phyloP scores from a whole-genome alignment of 1,140 invertebrate species.

The Homalodisca vitripennis region DNA sequence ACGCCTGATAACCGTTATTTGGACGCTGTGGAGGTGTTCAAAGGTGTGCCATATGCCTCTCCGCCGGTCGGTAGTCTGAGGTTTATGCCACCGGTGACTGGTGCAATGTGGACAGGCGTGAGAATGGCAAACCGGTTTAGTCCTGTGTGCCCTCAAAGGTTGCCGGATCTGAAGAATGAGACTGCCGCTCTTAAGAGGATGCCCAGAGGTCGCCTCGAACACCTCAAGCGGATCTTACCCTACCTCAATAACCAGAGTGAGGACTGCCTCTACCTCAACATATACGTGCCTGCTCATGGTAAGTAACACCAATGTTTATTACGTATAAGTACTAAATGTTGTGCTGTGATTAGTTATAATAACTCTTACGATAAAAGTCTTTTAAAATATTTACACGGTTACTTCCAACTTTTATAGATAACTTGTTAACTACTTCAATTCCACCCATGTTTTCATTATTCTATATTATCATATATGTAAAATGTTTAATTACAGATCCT shows the following conservation, averaged over 20 bases:
- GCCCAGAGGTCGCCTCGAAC: constrained; percentile 81
- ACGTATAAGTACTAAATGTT: no score
- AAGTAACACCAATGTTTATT: no score
- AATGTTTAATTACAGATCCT: no score
- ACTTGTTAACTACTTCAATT: no score
- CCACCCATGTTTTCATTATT: no score
- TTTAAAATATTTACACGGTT: no score
- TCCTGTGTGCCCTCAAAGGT: constrained; percentile 86
- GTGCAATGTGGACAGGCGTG: constrained; percentile 83
- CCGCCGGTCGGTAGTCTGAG: constrained; percentile 83
- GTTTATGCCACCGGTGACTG: constrained; percentile 92
- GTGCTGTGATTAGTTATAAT: no score
- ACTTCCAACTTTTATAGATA: no score
- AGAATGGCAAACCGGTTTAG: constrained; percentile 81
- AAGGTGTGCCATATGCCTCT: constrained; percentile 94
- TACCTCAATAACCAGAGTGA: constrained; percentile 88
- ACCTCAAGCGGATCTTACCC: constrained; percentile 79
- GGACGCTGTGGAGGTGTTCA: constrained; percentile 68
- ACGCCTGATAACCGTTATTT: constrained; percentile 49
- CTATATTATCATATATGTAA: no score
- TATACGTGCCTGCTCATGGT: constrained; percentile 94
- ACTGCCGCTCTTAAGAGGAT: constrained; percentile 74
- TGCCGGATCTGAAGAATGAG: constrained; percentile 76
- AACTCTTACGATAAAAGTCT: no score
- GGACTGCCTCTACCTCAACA: constrained; percentile 95